phyloP scores from a whole-genome alignment of 2,113 vertebrate genomes.

The Lophotis ruficrista region DNA sequence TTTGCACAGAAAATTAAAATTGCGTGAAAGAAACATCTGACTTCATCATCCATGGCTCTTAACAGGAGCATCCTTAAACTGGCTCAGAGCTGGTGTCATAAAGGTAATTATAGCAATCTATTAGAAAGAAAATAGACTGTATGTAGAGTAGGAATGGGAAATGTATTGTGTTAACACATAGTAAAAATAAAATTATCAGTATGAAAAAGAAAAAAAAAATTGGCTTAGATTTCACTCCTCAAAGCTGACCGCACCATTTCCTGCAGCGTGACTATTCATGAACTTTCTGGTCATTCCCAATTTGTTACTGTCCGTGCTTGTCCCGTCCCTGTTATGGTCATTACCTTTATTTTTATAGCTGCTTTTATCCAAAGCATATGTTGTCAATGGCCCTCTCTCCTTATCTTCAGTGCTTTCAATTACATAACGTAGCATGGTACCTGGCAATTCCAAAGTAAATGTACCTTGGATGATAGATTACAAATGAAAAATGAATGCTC shows the following conservation, averaged over 20 bases:
- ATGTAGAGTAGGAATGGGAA: neutral
- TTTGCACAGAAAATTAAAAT: neutral
- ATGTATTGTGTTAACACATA: neutral
- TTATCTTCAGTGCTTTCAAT: conserved; percentile 6
- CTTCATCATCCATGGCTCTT: neutral
- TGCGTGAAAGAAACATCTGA: neutral
- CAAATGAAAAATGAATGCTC: conserved; percentile 33
- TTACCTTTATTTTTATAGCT: neutral
- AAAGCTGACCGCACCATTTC: neutral
- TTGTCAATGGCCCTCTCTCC: neutral
- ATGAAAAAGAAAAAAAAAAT: neutral
- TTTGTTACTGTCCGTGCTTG: neutral
- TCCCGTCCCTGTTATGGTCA: neutral
- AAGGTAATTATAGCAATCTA: neutral
- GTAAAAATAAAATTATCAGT: neutral
- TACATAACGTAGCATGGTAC: neutral
- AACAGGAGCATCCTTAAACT: neutral
- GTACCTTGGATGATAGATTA: neutral
- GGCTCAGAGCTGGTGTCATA: neutral
- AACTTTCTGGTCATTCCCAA: neutral
- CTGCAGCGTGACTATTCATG: neutral
- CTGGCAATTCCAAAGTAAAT: neutral
- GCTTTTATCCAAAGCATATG: conserved; percentile 18
- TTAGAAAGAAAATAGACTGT: neutral
- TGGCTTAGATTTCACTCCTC: neutral